Evolutionary conservation across 2,888 invertebrate genomes (phyloP).

Genomic region (Smittia sp.): DNA sequence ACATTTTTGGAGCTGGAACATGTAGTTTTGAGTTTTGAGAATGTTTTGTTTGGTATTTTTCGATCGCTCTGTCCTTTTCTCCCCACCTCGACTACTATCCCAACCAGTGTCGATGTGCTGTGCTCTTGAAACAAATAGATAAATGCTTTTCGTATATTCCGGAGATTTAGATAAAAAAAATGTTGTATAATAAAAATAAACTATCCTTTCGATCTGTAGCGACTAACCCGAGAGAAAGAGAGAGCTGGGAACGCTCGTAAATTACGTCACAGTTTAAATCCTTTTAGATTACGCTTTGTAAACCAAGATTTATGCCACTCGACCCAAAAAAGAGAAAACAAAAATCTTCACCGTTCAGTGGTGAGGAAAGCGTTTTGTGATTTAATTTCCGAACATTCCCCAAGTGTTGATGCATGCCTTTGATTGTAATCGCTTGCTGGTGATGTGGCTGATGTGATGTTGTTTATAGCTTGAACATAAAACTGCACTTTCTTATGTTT

Average conservation of each 20-base stretch:
- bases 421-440: too few relatives aligned
- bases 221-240: background rate
- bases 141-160: constrained; percentile 1
- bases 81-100: background rate
- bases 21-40: background rate
- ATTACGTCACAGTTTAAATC: too few relatives aligned
- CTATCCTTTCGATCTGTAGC: constrained; percentile 7
- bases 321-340: too few relatives aligned
- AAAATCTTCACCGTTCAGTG: too few relatives aligned
- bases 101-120: background rate
- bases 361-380: too few relatives aligned
- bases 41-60: background rate
- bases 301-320: too few relatives aligned
- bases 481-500: background rate
- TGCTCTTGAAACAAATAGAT: constrained; percentile 7
- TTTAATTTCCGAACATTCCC: too few relatives aligned
- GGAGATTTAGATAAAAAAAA: constrained; percentile 19
- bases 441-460: background rate
- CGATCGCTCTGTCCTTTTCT: background rate
- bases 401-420: too few relatives aligned
- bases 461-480: background rate
- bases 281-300: too few relatives aligned
- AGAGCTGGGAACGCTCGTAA: too few relatives aligned
- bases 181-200: constrained; percentile 17
- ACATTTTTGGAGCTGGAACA: background rate